These are phyloP conservation scores for Daktulosphaira vitifoliae DNA, from an alignment of 1,140 invertebrate species.

Conservation along the genomic window DNA sequence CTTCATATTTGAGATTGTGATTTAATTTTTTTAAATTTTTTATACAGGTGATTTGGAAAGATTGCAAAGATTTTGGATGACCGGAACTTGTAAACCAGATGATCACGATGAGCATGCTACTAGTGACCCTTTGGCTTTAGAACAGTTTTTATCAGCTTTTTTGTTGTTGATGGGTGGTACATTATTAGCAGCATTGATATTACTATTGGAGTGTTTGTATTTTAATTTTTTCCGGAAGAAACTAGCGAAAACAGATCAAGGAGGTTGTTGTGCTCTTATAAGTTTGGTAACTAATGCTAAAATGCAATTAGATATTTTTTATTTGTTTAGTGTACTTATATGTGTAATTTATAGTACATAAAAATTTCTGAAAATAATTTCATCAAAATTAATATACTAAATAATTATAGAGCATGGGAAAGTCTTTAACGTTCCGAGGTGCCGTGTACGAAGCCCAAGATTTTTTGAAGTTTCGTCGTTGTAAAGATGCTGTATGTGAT, in stretches of 20 bases:
- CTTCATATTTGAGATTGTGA: background rate
- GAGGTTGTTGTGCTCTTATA: constrained; percentile 78
- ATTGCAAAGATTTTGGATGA: constrained; percentile 92
- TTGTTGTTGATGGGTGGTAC: constrained; percentile 89
- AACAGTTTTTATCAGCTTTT: constrained; percentile 96
- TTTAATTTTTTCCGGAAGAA: constrained; percentile 84
- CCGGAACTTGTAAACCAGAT: constrained; percentile 87
- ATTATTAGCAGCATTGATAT: constrained; percentile 69
- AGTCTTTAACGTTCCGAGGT: constrained; percentile 76
- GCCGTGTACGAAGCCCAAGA: constrained; percentile 79
- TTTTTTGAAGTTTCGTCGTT: constrained; percentile 53
- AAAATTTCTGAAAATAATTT: too few relatives aligned
- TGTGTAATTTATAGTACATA: too few relatives aligned
- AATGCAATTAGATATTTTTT: background rate
- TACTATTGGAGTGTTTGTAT: constrained; percentile 87
- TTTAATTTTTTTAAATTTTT: constrained; percentile 2
- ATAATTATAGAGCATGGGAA: constrained; percentile 61
- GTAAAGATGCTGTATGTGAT: constrained; percentile 71
- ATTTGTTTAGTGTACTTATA: background rate
- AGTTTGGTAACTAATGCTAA: constrained; percentile 57
- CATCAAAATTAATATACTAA: too few relatives aligned
- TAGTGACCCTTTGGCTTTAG: constrained; percentile 83
- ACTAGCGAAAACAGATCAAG: constrained; percentile 73
- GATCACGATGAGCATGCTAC: constrained; percentile 82
- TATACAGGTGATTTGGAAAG: constrained; percentile 83